Evolutionary conservation across 2,113 vertebrate species (phyloP), one percentile per base, ranked within the genome.

Genomic region (Oryzias javanicus): DNA sequence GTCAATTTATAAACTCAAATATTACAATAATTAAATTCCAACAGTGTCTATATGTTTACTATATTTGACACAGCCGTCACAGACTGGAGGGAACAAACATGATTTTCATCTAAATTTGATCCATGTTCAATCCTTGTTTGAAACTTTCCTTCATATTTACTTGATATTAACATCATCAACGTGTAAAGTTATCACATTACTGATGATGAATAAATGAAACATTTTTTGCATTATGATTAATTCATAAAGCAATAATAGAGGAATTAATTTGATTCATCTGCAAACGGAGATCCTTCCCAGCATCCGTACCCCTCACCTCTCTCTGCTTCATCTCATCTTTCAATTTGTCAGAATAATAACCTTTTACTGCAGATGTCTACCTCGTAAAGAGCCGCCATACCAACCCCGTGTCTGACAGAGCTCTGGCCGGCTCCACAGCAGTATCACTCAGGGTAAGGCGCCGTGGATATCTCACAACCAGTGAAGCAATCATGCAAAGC

Each of bases 401-500:
- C 71, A 76, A 82, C 73, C 77, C 50, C 35, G n/a, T 49, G 70
- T 66, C 29, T 58, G 48, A 54, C 24, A 49, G 57, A 60, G 70
- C 67, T 55, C 74, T 54, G 64, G 64, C 40, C 57, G 45, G 59
- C 67, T 44, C 27, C 14, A 18, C 44, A 54, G 29, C 54, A 7
- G 27, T 55, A 77, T 82, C 70, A 64, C 60, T 62, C 27, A 25
- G 70, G 62, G 68, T 74, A 72, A 77, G 74, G 49, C 56, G 12
- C 47, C 2, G 42, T 35, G 64, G 57, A 69, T 64, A 72, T 81
- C 78, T 71, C 40, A n/a, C 64, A 73, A 70, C 62, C 35, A 58
- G 73, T 24, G 72, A 73, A 83, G 87, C 83, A 87, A 87, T 85
- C 80, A 82, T 74, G 73, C 80, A 78, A 64, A 55, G 64, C 72